A percentile compares a stretch with the other conserved stretches of the same genome.
phyloP scores from a whole-genome alignment of 1,140 invertebrate genomes.

The Lordiphosa stackelbergi region DNA sequence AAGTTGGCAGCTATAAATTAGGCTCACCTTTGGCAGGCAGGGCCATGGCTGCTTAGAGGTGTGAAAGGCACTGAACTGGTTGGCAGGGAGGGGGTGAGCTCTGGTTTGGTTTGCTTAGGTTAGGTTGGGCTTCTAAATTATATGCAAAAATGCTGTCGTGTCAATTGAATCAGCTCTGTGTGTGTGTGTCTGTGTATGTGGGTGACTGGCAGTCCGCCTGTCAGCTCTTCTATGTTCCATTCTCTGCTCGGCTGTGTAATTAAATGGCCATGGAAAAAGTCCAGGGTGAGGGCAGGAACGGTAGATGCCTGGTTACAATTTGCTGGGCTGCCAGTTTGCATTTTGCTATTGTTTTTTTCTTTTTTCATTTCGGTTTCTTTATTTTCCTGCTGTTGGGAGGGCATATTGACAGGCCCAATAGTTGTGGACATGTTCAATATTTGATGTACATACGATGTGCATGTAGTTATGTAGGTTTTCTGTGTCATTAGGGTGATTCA shows the following conservation, averaged over 20 bases:
- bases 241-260: conserved; percentile 42
- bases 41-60: conserved; percentile 17
- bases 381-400: conserved; percentile 15
- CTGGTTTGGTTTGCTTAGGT: conserved; percentile 27
- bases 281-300: conserved; percentile 2
- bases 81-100: conserved; percentile 19
- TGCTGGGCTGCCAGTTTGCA: conserved; percentile 48
- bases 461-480: conserved; percentile 20
- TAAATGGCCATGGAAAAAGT: conserved; percentile 56
- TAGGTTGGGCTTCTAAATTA: conserved; percentile 27
- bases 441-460: conserved; percentile 43
- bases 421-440: conserved; percentile 70
- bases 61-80: conserved; percentile 29
- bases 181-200: conserved; percentile 30
- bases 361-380: conserved; percentile 11
- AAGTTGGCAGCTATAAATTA: conserved; percentile 47
- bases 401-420: conserved; percentile 51
- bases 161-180: conserved; percentile 44
- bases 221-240: conserved; percentile 22
- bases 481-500: conserved; percentile 45
- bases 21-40: conserved; percentile 34
- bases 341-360: conserved; percentile 55
- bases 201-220: conserved; percentile 18
- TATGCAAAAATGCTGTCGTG: conserved; percentile 67
- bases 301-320: conserved; percentile 23